Evolutionary conservation across 2,888 invertebrate species (phyloP).

Genomic region (Monopis laevigella): DNA sequence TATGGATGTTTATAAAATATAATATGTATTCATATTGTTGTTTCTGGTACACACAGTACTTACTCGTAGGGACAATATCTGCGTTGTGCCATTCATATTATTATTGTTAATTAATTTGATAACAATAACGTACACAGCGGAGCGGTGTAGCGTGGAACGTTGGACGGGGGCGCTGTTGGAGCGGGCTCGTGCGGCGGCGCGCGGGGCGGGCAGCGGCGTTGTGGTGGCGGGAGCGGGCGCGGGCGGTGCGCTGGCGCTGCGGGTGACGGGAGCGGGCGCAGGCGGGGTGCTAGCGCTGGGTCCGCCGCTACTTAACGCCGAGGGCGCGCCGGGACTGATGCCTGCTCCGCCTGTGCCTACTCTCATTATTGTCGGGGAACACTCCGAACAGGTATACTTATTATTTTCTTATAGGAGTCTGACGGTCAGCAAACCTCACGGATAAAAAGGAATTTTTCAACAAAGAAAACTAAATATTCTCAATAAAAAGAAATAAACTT

Average conservation of each 20-base stretch:
- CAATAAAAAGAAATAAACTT: too few relatives aligned
- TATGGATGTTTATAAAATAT: too few relatives aligned
- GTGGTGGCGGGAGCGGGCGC: slow-evolving; percentile 31
- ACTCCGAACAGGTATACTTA: slow-evolving; percentile 38
- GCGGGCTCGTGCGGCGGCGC: slow-evolving; percentile 27
- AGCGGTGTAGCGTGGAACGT: slow-evolving; percentile 24
- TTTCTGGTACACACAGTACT: too few relatives aligned
- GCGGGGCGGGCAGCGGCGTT: slow-evolving; percentile 19
- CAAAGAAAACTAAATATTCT: too few relatives aligned
- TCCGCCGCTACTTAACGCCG: slow-evolving; percentile 72
- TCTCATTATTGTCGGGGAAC: slow-evolving; percentile 72
- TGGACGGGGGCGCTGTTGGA: slow-evolving; percentile 34
- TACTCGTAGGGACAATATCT: too few relatives aligned
- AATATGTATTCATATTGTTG: too few relatives aligned
- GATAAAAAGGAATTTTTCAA: not conserved
- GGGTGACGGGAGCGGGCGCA: slow-evolving; percentile 14
- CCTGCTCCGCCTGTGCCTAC: slow-evolving; percentile 67
- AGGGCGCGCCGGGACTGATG: slow-evolving; percentile 73
- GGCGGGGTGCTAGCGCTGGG: slow-evolving; percentile 74
- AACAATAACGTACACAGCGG: too few relatives aligned
- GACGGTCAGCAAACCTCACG: too few relatives aligned
- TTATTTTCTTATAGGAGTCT: too few relatives aligned
- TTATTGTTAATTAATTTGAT: too few relatives aligned
- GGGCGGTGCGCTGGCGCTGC: slow-evolving; percentile 27
- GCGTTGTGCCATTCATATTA: too few relatives aligned